Base-by-base conservation (phyloP, 2,797 vertebrate species). In the Austrolebias charrua region DNA sequence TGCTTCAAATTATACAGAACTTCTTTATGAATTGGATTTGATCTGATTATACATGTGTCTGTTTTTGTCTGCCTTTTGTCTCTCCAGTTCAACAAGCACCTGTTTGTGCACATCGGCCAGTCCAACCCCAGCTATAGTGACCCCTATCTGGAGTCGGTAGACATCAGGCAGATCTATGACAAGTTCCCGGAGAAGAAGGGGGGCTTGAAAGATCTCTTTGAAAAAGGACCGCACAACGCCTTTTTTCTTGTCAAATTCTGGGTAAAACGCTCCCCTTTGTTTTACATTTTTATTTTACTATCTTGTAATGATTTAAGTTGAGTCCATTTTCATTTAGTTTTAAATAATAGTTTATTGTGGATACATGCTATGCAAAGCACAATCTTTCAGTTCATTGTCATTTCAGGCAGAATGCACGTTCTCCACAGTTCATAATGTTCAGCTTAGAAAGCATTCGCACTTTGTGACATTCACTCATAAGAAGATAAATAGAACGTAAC, bases 161-260 rank as follows among this genome's bases (percentile, higher is more conserved):
- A 98, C 81, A 90, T 98, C 82, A 90, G 95, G 71, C 96, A 98
- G 90, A 98, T 98, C 88, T 98, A 96, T 42, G 96, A 98, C 91
- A 98, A 98, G 82, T 98, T 98, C 85, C 96, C 96, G 0, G 96
- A 98, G 87, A 96, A 96, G 81, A 97, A 97, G 89, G 96, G 96
- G 1, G 96, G 96, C 31, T 90, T 98, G 79, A 98, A 96, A 90
- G 96, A 98, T 76, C 93, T 98, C 60, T 98, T 96, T 69, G 96
- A 98, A 82, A 95, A 94, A 70, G 96, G 96, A 57, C 96, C 95
- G 20, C 89, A 90, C 63, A 95, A 95, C 11, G 94, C 95, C 45
- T 98, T 98, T 90, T 98, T 98, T 84, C 94, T 98, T 1, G 95
- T 98, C 79, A 98, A 98, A 86, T 98, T 98, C 90, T 98, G 96